phyloP scores from a whole-genome alignment of 2,888 invertebrate genomes.

The Cyrtodaria siliqua region DNA sequence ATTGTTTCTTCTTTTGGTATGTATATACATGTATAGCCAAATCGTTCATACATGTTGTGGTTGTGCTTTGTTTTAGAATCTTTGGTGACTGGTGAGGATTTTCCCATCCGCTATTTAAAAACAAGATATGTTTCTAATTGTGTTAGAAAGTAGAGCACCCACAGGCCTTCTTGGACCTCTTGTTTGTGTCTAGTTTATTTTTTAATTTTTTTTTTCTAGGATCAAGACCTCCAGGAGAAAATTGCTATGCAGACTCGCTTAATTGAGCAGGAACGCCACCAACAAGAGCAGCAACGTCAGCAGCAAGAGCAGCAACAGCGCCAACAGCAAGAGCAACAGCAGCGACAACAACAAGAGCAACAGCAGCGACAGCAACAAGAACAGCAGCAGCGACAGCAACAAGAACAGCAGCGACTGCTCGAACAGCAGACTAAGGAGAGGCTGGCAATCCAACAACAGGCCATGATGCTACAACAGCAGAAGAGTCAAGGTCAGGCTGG shows the following conservation, averaged over 20 bases:
- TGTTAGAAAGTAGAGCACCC: too few relatives aligned
- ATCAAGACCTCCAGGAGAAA: conserved; percentile 75
- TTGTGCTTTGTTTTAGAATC: too few relatives aligned
- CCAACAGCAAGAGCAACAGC: conserved; percentile 49
- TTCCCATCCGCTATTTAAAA: too few relatives aligned
- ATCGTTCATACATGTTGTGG: too few relatives aligned
- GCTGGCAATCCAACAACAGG: conserved; percentile 54
- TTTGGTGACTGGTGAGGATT: too few relatives aligned
- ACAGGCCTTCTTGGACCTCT: too few relatives aligned
- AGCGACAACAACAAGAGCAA: conserved; percentile 36
- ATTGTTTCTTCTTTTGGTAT: too few relatives aligned
- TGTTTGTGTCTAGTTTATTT: too few relatives aligned
- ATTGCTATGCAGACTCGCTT: conserved; percentile 79
- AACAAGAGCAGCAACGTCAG: conserved; percentile 36
- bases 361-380: conserved; percentile 52
- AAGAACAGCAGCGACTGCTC: conserved; percentile 46
- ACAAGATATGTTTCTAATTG: too few relatives aligned
- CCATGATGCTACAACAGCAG: conserved; percentile 45
- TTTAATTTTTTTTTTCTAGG: conserved; percentile 37
- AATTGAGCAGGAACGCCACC: conserved; percentile 67
- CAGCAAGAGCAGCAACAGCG: conserved; percentile 53
- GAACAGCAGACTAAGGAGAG: conserved; percentile 62
- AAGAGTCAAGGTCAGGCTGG: conserved; percentile 29
- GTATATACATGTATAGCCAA: too few relatives aligned
- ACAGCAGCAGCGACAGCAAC: conserved; percentile 23